Percentiles rank a stretch among this genome's conserved stretches.
Conservation (phyloP, 1,140 invertebrate species). For the Apis laboriosa region DNA sequence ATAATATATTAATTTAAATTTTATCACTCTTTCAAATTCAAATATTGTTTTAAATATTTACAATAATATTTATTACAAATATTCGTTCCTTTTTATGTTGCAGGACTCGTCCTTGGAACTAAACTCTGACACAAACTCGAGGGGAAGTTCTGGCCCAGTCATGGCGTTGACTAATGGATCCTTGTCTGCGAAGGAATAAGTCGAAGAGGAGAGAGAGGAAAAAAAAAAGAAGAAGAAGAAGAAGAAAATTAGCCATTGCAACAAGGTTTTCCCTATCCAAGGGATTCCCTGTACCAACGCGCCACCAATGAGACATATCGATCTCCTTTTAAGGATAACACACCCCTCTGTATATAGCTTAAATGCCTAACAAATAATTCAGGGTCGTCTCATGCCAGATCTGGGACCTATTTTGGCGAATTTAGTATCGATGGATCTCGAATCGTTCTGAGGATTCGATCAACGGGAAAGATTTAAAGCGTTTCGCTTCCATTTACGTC, state of each 20-base stretch:
- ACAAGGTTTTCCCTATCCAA: constrained; percentile 68
- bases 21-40: too few species aligned
- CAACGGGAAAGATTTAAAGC: constrained; percentile 43
- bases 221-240: too few species aligned
- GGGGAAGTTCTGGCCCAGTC: constrained; percentile 69
- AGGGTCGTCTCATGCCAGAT: constrained; percentile 73
- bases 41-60: too few species aligned
- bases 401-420: constrained; percentile 70
- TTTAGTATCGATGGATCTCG: constrained; percentile 54
- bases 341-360: constrained; percentile 77
- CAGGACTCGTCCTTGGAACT: constrained; percentile 76
- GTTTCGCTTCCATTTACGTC: constrained; percentile 34
- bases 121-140: constrained; percentile 69
- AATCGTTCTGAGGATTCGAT: constrained; percentile 25
- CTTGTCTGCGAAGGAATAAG: constrained; percentile 77
- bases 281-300: constrained; percentile 69
- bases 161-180: constrained; percentile 76
- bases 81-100: constrained; percentile 45
- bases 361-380: constrained; percentile 75
- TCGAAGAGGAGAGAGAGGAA: background rate
- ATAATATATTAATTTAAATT: too few species aligned
- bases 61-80: background rate
- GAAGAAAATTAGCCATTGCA: constrained; percentile 63
- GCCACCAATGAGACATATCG: constrained; percentile 78
- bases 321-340: constrained; percentile 69